phyloP scores from a whole-genome alignment of 2,888 invertebrate species.

The Temnothorax unifasciatus region DNA sequence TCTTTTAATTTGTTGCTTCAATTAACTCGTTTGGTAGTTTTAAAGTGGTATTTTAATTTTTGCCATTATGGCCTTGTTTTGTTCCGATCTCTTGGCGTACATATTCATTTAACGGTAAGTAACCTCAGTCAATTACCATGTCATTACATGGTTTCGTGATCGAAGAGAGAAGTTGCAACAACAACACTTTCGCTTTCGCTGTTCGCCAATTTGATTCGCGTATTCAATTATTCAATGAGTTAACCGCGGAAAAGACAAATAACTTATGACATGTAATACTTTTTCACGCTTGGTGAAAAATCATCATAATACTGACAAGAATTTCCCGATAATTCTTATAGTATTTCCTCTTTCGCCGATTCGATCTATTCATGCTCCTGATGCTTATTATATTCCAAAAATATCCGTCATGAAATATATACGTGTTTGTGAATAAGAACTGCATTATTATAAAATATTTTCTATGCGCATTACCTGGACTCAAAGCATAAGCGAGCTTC shows the following conservation, averaged over 20 bases:
- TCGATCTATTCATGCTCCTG: background rate
- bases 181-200: conserved; percentile 84
- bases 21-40: background rate
- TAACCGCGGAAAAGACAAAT: conserved; percentile 45
- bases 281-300: conserved; percentile 1
- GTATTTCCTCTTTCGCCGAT: background rate
- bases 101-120: conserved; percentile 5
- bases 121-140: conserved; percentile 56
- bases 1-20: background rate
- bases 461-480: conserved; percentile 89
- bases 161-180: conserved; percentile 69
- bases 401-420: background rate
- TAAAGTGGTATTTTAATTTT: background rate
- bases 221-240: conserved; percentile 41
- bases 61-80: background rate
- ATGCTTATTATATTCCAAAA: background rate
- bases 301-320: background rate
- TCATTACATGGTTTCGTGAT: conserved; percentile 67
- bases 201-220: conserved; percentile 65
- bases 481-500: conserved; percentile 93
- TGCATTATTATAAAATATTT: background rate
- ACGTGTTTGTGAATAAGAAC: background rate
- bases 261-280: conserved; percentile 32
- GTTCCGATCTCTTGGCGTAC: background rate
- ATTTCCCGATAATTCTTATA: background rate